Conservation (phyloP, 1,140 invertebrate genomes). For the Drosophila suzukii region DNA sequence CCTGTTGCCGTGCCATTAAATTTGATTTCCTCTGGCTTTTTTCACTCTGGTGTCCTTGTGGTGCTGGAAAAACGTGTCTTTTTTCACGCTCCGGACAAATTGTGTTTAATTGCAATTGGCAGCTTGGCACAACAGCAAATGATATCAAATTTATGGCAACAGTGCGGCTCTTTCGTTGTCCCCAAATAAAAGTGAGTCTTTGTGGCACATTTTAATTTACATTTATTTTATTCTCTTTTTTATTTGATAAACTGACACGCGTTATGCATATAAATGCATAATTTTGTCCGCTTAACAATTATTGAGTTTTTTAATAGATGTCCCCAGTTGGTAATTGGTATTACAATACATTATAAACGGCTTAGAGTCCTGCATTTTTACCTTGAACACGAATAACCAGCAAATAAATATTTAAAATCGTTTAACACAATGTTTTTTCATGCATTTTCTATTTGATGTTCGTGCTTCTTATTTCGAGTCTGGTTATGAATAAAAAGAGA, state of each 20-base stretch:
- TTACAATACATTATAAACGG: background rate
- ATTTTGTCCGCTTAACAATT: background rate
- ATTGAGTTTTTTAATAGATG: slow-evolving; percentile 4
- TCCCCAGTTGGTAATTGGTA: background rate
- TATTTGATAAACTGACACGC: background rate
- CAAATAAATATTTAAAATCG: slow-evolving; percentile 9
- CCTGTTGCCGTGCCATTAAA: slow-evolving; percentile 17
- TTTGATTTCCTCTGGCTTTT: slow-evolving; percentile 25
- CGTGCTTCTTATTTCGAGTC: background rate
- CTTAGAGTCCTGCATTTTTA: background rate
- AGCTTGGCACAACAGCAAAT: slow-evolving; percentile 36
- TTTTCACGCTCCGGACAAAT: slow-evolving; percentile 27
- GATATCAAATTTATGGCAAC: slow-evolving; percentile 34
- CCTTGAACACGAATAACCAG: background rate
- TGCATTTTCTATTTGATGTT: background rate
- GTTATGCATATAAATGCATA: slow-evolving; percentile 16
- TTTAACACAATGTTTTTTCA: background rate
- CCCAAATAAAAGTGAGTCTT: slow-evolving; percentile 18
- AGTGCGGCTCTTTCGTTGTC: slow-evolving; percentile 9
- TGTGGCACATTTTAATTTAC: slow-evolving; percentile 28
- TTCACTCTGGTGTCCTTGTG: background rate
- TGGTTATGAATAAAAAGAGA: background rate
- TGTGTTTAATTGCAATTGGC: slow-evolving; percentile 44
- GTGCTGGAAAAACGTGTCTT: background rate
- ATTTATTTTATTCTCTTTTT: slow-evolving; percentile 2